Conservation (phyloP, 2,888 invertebrate species). For the Euclidia mi region DNA sequence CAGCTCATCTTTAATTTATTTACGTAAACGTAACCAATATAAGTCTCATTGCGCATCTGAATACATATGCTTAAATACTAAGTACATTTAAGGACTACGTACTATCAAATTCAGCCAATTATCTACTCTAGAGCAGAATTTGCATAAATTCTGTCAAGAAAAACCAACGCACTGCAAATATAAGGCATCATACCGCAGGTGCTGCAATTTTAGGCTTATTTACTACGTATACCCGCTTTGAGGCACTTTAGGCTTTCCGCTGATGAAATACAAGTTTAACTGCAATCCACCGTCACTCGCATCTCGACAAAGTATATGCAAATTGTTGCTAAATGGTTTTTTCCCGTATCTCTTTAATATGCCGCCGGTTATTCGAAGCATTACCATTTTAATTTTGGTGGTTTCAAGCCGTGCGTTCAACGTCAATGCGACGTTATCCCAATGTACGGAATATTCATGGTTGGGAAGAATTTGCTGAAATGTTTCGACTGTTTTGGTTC, state of each 20-base stretch:
- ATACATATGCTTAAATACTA: no score
- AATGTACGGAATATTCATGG: conserved; percentile 45
- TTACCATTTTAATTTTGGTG: conserved; percentile 69
- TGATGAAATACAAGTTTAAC: conserved; percentile 45
- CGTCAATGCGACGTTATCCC: conserved; percentile 25
- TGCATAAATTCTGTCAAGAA: conserved; percentile 5
- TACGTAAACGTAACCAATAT: no score
- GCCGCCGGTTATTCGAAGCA: conserved; percentile 58
- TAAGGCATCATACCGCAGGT: background rate
- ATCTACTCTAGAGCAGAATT: background rate
- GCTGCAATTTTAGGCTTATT: conserved; percentile 3
- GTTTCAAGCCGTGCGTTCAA: conserved; percentile 51
- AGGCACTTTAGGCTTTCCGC: conserved; percentile 11
- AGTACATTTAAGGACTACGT: no score
- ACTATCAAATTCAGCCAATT: background rate
- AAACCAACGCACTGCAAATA: conserved; percentile 8
- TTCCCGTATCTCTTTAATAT: conserved; percentile 57
- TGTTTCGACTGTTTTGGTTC: conserved; percentile 9
- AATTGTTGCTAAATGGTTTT: conserved; percentile 62
- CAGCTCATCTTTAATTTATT: no score
- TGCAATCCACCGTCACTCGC: conserved; percentile 36
- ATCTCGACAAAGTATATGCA: conserved; percentile 60
- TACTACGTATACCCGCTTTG: conserved; percentile 2
- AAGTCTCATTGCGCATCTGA: no score
- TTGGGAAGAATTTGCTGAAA: conserved; percentile 17